A percentile compares a stretch with the other conserved stretches of the same genome.
These are phyloP conservation scores for Notechis scutatus DNA, from an alignment of 2,113 vertebrate species.

Conservation along the genomic window DNA sequence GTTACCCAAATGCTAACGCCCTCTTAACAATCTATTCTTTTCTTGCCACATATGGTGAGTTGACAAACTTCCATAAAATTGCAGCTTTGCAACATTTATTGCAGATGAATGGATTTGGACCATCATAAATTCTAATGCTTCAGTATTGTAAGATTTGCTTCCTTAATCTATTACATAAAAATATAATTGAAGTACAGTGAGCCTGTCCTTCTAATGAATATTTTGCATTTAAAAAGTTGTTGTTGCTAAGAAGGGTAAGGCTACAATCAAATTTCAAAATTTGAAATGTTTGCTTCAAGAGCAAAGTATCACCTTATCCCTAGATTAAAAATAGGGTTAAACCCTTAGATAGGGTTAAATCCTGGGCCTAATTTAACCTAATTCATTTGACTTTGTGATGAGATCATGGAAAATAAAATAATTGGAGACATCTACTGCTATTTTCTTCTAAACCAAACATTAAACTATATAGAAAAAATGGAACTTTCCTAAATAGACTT, in stretches of 20 bases:
- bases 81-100: background rate
- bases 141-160: background rate
- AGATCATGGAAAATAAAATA: conserved; percentile 6
- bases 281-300: background rate
- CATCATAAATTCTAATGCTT: background rate
- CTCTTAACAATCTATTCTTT: background rate
- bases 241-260: background rate
- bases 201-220: background rate
- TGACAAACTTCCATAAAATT: background rate
- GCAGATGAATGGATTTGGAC: background rate
- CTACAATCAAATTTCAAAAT: background rate
- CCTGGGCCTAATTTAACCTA: background rate
- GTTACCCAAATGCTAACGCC: background rate
- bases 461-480: background rate
- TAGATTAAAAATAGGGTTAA: too few relatives aligned
- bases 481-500: background rate
- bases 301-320: background rate
- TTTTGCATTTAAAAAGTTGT: background rate
- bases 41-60: background rate
- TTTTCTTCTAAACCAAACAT: background rate
- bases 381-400: background rate
- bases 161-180: background rate
- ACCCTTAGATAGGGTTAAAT: background rate
- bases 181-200: background rate
- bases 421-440: background rate